A percentile compares a stretch with the other conserved stretches of the same genome.
Conservation (phyloP, 2,888 invertebrate genomes). For the Eumacrocentrus americanus region DNA sequence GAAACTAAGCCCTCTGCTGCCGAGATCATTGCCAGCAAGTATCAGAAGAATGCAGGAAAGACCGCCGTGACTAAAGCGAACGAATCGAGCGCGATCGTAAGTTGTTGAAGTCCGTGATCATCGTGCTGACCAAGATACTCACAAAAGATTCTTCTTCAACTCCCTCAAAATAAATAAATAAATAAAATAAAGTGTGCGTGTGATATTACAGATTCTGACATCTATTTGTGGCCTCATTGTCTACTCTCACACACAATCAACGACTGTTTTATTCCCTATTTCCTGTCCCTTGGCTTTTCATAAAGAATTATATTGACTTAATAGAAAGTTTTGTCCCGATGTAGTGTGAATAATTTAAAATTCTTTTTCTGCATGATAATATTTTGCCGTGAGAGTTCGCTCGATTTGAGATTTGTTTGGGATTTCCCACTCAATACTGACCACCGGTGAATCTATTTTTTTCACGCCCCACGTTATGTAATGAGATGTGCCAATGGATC, state of each 20-base stretch:
- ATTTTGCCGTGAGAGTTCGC: constrained; percentile 2
- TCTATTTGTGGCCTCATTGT: background rate
- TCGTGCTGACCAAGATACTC: constrained; percentile 2
- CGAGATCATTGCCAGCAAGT: constrained; percentile 59
- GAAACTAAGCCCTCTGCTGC: constrained; percentile 47
- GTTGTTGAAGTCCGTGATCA: constrained; percentile 35
- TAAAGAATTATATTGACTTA: background rate
- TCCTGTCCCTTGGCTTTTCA: background rate
- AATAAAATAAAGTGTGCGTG: constrained; percentile 6
- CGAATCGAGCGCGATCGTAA: constrained; percentile 43
- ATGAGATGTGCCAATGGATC: background rate
- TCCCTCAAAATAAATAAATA: background rate
- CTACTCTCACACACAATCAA: background rate
- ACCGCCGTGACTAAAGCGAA: constrained; percentile 21
- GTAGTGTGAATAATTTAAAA: background rate
- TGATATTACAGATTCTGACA: background rate
- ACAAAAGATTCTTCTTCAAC: background rate
- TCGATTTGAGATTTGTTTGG: constrained; percentile 9
- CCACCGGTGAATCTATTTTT: constrained; percentile 29
- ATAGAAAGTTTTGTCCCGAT: background rate
- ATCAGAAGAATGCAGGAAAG: constrained; percentile 43
- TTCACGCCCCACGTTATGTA: background rate
- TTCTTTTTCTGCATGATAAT: constrained; percentile 3
- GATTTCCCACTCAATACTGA: constrained; percentile 29
- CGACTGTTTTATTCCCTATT: too few species aligned